Conservation (phyloP, 2,888 invertebrate genomes). For the Brassicogethes aeneus region DNA sequence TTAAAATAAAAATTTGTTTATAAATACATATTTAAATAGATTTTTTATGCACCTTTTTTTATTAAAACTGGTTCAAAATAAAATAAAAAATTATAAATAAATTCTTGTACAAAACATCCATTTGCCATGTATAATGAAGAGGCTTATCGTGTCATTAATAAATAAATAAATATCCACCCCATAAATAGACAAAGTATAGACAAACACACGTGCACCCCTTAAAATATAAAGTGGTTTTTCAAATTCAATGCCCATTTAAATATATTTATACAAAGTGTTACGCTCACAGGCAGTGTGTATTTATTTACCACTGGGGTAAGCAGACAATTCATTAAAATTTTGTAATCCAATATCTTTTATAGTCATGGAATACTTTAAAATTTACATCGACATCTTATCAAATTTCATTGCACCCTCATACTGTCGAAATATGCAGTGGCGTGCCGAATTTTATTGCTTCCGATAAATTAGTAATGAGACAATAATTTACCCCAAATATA, state of each 20-base stretch:
- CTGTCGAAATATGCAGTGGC: background rate
- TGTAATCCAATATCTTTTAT: conserved; percentile 15
- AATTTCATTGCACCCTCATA: conserved; percentile 20
- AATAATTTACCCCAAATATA: background rate
- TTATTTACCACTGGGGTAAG: conserved; percentile 2
- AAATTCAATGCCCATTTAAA: background rate
- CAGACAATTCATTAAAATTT: conserved; percentile 14
- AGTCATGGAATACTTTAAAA: conserved; percentile 17
- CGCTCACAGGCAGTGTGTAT: background rate
- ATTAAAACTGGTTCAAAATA: too few species aligned
- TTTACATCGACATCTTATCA: conserved; percentile 24
- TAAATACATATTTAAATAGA: too few species aligned
- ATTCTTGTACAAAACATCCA: too few species aligned
- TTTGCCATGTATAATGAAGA: too few species aligned
- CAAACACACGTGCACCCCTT: background rate
- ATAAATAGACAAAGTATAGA: too few species aligned
- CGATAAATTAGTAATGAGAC: background rate
- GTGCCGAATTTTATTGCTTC: background rate
- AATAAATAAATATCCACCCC: too few species aligned
- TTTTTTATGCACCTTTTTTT: too few species aligned
- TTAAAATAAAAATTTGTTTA: too few species aligned
- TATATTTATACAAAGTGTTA: background rate
- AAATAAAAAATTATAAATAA: too few species aligned
- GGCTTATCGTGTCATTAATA: too few species aligned
- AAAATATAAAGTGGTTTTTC: background rate